Conservation (phyloP, 1,140 invertebrate genomes). For the Anadara kagoshimensis region DNA sequence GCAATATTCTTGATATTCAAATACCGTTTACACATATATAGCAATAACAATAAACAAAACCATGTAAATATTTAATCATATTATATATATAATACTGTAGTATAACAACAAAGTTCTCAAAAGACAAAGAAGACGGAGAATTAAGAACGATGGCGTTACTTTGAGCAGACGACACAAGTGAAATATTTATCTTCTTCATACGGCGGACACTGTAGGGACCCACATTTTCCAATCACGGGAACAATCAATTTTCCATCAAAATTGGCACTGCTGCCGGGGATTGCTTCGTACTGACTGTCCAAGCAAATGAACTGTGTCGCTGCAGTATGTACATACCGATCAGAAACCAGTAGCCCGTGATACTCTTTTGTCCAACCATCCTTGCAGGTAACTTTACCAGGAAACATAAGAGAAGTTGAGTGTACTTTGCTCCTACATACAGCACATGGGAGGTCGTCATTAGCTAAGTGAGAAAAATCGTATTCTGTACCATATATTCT, state of each 20-base stretch:
- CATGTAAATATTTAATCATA: no score
- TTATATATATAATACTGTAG: no score
- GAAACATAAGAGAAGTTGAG: constrained; percentile 41
- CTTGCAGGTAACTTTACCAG: constrained; percentile 37
- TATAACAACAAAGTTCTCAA: no score
- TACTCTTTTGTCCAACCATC: constrained; percentile 47
- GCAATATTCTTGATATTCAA: no score
- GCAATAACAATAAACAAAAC: no score
- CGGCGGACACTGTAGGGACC: constrained; percentile 42
- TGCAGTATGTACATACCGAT: constrained; percentile 3
- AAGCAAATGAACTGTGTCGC: constrained; percentile 41
- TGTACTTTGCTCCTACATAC: constrained; percentile 21
- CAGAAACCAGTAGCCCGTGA: constrained; percentile 41
- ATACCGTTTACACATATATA: no score
- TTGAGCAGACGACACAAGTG: constrained; percentile 47
- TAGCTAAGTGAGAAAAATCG: background rate
- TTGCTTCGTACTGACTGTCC: constrained; percentile 33
- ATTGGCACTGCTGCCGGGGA: constrained; percentile 1
- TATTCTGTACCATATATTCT: no score
- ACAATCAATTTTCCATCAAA: constrained; percentile 41
- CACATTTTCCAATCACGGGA: constrained; percentile 28
- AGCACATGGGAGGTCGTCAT: constrained; percentile 38
- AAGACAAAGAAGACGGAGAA: no score
- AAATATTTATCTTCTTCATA: constrained; percentile 33
- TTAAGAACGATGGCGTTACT: background rate